Evolutionary conservation across 1,140 invertebrate species (phyloP).

Genomic region (Elysia chlorotica): DNA sequence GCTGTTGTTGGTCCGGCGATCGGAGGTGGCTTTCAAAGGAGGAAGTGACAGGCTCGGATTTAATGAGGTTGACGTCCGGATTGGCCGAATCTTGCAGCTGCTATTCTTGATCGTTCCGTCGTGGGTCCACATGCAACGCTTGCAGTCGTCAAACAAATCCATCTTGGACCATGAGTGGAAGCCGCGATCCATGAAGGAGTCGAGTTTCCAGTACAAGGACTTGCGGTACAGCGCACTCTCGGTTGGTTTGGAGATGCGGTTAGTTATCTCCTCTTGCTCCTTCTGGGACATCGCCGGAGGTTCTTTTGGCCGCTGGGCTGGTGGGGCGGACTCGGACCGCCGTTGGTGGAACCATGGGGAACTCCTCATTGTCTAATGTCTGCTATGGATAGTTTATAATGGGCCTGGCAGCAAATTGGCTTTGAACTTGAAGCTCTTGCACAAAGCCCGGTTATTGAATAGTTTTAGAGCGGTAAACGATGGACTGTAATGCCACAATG

Average conservation of each 20-base stretch:
- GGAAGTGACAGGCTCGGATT: too few species aligned
- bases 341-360: slow-evolving; percentile 24
- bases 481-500: too few species aligned
- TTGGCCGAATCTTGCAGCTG: slow-evolving; percentile 41
- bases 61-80: neutral
- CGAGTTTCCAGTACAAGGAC: slow-evolving; percentile 41
- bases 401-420: too few species aligned
- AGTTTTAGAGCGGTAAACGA: too few species aligned
- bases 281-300: slow-evolving; percentile 31
- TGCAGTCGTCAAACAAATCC: slow-evolving; percentile 47
- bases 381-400: too few species aligned
- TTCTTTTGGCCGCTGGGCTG: neutral
- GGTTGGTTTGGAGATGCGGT: slow-evolving; percentile 38
- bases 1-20: too few species aligned
- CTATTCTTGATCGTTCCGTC: slow-evolving; percentile 32
- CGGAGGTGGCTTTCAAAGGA: too few species aligned
- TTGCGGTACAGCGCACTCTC: slow-evolving; percentile 36
- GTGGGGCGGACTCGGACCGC: slow-evolving; percentile 17
- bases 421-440: too few species aligned
- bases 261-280: slow-evolving; percentile 39
- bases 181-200: slow-evolving; percentile 42
- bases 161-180: slow-evolving; percentile 48
- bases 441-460: too few species aligned
- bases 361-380: neutral
- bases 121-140: slow-evolving; percentile 49